phyloP scores from a whole-genome alignment of 2,888 invertebrate species.

The Cremastobaeus sp. region DNA sequence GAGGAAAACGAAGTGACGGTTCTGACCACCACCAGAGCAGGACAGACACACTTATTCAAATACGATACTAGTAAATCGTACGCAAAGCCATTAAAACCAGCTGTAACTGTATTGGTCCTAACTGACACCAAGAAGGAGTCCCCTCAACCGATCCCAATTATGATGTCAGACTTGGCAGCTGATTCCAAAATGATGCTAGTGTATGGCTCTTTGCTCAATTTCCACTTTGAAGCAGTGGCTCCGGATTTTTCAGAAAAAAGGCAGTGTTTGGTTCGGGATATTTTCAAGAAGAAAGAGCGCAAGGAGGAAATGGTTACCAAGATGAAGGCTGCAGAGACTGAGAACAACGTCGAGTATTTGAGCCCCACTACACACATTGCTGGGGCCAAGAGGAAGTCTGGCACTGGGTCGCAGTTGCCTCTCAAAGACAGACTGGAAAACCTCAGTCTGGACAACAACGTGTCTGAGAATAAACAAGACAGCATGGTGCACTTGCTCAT shows the following conservation, averaged over 20 bases:
- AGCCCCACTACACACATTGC: constrained; percentile 70
- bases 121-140: constrained; percentile 79
- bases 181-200: constrained; percentile 71
- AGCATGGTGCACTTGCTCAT: constrained; percentile 89
- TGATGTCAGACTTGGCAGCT: constrained; percentile 75
- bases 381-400: constrained; percentile 72
- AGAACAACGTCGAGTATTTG: constrained; percentile 79
- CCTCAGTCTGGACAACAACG: constrained; percentile 81
- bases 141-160: constrained; percentile 81
- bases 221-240: constrained; percentile 71
- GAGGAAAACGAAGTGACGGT: constrained; percentile 80
- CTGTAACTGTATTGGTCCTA: constrained; percentile 82
- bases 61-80: constrained; percentile 86
- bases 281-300: constrained; percentile 73
- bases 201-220: constrained; percentile 69
- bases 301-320: constrained; percentile 76
- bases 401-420: constrained; percentile 82
- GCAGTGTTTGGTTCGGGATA: constrained; percentile 79
- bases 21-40: constrained; percentile 85
- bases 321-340: constrained; percentile 77
- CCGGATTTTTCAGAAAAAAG: constrained; percentile 78
- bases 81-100: constrained; percentile 83
- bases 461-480: constrained; percentile 79
- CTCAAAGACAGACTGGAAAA: constrained; percentile 91
- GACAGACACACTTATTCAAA: constrained; percentile 88